A percentile compares a stretch with the other conserved stretches of the same genome.
Evolutionary conservation across 1,140 invertebrate genomes (phyloP).

Genomic region (Drosophila busckii): DNA sequence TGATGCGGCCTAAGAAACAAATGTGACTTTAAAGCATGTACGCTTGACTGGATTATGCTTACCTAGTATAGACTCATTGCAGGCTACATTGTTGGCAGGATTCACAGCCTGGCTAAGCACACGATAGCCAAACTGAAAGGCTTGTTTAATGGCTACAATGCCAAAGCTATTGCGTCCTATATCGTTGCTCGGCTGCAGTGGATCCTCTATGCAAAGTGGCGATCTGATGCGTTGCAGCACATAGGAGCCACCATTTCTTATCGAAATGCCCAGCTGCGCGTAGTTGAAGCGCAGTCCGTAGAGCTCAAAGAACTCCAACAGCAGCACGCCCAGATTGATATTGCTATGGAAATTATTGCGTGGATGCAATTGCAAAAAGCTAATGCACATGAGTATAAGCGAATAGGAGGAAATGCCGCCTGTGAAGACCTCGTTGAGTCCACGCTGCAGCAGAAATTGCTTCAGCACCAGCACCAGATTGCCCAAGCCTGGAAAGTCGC

Average conservation of each 20-base stretch:
- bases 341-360: slow-evolving; percentile 81
- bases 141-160: slow-evolving; percentile 90
- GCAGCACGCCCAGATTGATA: slow-evolving; percentile 93
- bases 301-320: slow-evolving; percentile 98
- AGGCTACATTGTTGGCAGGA: slow-evolving; percentile 82
- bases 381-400: slow-evolving; percentile 97
- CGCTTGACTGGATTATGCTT: neutral
- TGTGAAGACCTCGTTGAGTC: slow-evolving; percentile 98
- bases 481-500: slow-evolving; percentile 89
- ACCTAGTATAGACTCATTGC: slow-evolving; percentile 53
- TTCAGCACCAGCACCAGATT: slow-evolving; percentile 97
- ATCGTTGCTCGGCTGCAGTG: slow-evolving; percentile 93
- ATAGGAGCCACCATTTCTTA: slow-evolving; percentile 94
- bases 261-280: slow-evolving; percentile 93
- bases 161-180: slow-evolving; percentile 97
- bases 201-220: slow-evolving; percentile 97
- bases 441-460: slow-evolving; percentile 96
- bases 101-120: slow-evolving; percentile 89
- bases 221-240: slow-evolving; percentile 92
- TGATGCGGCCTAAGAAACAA: slow-evolving; percentile 93
- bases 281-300: slow-evolving; percentile 98
- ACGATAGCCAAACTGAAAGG: slow-evolving; percentile 96
- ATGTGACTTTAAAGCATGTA: too few relatives aligned
- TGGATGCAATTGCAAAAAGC: slow-evolving; percentile 91
- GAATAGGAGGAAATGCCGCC: slow-evolving; percentile 98